These are phyloP conservation scores for Punctoribates punctum DNA, from an alignment of 2,888 invertebrate species.

Conservation along the genomic window DNA sequence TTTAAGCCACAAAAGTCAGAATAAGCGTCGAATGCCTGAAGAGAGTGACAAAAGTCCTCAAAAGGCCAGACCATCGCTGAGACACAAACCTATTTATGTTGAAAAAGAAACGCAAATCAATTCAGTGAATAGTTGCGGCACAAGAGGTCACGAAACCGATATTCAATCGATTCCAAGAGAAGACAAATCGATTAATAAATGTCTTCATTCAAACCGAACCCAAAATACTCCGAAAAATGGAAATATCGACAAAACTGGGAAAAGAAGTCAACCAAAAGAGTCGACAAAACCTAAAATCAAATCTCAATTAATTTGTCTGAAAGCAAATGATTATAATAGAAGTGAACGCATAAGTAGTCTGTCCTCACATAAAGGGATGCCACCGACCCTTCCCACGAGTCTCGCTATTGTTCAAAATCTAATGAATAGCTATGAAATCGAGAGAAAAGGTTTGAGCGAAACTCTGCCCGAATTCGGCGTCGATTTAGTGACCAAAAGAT, in stretches of 20 bases:
- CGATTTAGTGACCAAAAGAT: neutral
- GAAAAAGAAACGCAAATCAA: constrained; percentile 1
- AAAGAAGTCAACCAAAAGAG: neutral
- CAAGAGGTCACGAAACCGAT: neutral
- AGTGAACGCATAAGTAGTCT: neutral
- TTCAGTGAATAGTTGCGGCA: neutral
- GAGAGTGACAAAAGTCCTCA: neutral
- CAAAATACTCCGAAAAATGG: neutral
- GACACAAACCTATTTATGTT: neutral
- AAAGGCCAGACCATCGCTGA: neutral
- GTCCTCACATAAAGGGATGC: neutral
- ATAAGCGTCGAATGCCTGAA: neutral
- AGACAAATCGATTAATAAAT: neutral
- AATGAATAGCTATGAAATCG: neutral
- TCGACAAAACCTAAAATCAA: neutral
- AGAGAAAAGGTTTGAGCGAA: neutral
- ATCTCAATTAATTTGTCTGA: neutral
- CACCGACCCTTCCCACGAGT: neutral
- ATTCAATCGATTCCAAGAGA: no score
- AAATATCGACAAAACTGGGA: neutral
- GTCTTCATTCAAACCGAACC: neutral
- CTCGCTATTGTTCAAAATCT: constrained; percentile 1
- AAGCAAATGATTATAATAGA: neutral
- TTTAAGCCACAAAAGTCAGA: neutral
- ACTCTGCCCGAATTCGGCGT: neutral